Base-by-base conservation (phyloP, 2,888 invertebrate genomes). In the Linyphia triangularis region DNA sequence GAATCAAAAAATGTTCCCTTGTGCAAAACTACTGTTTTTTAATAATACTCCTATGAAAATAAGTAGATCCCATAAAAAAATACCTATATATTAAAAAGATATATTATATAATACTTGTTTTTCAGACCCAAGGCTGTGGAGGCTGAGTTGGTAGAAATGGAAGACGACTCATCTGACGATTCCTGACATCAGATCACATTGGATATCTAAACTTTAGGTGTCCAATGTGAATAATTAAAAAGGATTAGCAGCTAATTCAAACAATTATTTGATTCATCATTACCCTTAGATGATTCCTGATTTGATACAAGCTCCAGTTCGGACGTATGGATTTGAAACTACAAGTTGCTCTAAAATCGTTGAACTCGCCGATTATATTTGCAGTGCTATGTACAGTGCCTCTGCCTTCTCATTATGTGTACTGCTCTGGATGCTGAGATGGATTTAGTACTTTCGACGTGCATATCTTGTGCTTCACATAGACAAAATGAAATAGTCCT, bases 141-240 rank as follows among this genome's bases (percentile, higher is more conserved):
- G 63, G 86, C 86, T 40, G 78, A 61, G 24, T 67, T 28, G 22
- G 69, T 24, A n/a, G 70, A 51, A 26, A 43, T 61, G 65, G 81
- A 81, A 43, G 78, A 79, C 24, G 79, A 79, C 19, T 81, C 86
- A 2, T 88, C 85, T 33, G 85, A 86, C 19, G 85, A 79, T 30
- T 86, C 86, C 69, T 88, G 86, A 88, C 86, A 81, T 88, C 86
- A 88, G 81, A 88, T 88, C 75, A 81, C 81, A 88, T 88, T 88
- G 81, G 86, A 88, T 57, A 88, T 88, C 51, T 88, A 88, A 72
- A 73, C 9, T 16, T 33, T 72, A 28, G 73, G 40, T 81, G 33
- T 86, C 57, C 85, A 79, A 88, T 88, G 86, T 69, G 59, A 24
- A 61, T 10, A 30, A 85, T 63, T 70, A 72, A 61, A 43, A 67